Percentiles rank a stretch among this genome's conserved stretches.
phyloP scores from a whole-genome alignment of 2,888 invertebrate genomes.

The Aleiodes testaceus region DNA sequence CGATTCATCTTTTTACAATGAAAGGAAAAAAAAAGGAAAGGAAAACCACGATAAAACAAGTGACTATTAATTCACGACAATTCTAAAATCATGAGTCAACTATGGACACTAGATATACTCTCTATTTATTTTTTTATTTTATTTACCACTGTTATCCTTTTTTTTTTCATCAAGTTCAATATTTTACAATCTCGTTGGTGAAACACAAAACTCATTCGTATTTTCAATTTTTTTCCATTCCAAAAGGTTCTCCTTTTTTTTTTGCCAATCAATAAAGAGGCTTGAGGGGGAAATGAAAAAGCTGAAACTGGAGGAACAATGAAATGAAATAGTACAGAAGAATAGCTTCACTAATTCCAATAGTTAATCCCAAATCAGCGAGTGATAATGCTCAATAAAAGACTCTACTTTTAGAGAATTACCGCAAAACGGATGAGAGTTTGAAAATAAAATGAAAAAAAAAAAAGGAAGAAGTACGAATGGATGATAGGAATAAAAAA shows the following conservation, averaged over 20 bases:
- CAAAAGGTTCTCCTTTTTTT: too few species aligned
- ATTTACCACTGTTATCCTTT: conserved; percentile 1
- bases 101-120: conserved; percentile 13
- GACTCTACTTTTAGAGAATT: conserved; percentile 23
- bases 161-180: not conserved
- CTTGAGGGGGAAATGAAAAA: too few species aligned
- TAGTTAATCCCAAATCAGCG: conserved; percentile 16
- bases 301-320: too few species aligned
- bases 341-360: not conserved
- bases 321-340: not conserved
- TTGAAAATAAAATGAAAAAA: conserved; percentile 24
- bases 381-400: conserved; percentile 29
- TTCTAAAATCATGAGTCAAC: conserved; percentile 25
- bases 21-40: conserved; percentile 3
- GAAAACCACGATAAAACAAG: not conserved
- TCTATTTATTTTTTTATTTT: not conserved
- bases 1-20: conserved; percentile 2
- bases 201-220: too few species aligned
- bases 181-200: too few species aligned
- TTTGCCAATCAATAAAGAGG: too few species aligned
- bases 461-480: not conserved
- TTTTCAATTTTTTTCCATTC: too few species aligned
- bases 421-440: conserved; percentile 31
- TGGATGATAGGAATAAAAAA: not conserved
- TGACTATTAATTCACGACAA: conserved; percentile 44